These are phyloP conservation scores for Temnothorax nylanderi DNA, from an alignment of 1,140 invertebrate genomes.

Conservation along the genomic window DNA sequence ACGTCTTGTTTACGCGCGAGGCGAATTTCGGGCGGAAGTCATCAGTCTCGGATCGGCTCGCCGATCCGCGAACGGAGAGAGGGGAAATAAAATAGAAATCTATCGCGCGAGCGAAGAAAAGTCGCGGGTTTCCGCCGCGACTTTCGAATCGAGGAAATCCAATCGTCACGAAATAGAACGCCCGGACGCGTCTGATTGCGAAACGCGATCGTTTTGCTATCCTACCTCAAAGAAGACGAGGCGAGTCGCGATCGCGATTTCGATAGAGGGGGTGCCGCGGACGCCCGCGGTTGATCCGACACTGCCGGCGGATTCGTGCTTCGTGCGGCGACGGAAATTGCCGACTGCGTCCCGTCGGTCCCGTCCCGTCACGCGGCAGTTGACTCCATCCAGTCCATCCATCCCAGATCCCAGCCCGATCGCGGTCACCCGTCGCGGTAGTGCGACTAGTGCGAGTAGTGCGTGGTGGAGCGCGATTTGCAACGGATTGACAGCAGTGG, in stretches of 20 bases:
- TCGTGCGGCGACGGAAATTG: conserved; percentile 34
- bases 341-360: conserved; percentile 53
- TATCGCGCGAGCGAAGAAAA: not conserved
- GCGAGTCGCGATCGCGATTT: not conserved
- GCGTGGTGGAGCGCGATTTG: conserved; percentile 66
- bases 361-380: conserved; percentile 58
- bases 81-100: not conserved
- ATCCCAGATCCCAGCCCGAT: conserved; percentile 43
- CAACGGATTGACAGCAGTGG: conserved; percentile 41
- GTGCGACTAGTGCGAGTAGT: not conserved
- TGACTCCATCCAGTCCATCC: conserved; percentile 62
- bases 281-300: conserved; percentile 29
- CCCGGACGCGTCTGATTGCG: not conserved
- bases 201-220: not conserved
- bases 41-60: not conserved
- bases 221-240: not conserved
- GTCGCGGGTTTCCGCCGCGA: not conserved
- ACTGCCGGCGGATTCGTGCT: conserved; percentile 40
- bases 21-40: not conserved
- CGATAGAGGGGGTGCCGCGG: not conserved
- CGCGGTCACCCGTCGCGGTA: conserved; percentile 42
- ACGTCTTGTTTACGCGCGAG: not conserved
- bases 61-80: not conserved
- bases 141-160: not conserved
- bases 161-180: not conserved